Conservation (phyloP, 1,140 invertebrate genomes). For the Elymnias hypermnestra region DNA sequence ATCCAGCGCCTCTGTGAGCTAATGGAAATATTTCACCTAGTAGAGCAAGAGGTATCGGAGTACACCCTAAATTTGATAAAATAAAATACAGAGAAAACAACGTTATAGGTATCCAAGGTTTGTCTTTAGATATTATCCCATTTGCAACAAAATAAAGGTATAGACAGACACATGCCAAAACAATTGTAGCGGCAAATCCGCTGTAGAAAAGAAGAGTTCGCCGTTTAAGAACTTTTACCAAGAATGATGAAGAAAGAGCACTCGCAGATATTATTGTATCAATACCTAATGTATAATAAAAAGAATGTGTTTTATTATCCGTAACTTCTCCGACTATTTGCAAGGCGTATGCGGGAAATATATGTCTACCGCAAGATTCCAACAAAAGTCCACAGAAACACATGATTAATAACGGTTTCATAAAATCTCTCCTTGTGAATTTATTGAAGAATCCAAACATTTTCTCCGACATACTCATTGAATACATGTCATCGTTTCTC, state of each 20-base stretch:
- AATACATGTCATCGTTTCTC: neutral
- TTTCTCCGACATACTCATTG: neutral
- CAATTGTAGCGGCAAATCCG: constrained; percentile 33
- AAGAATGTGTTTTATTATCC: constrained; percentile 35
- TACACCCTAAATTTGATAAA: constrained; percentile 50
- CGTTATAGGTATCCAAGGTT: constrained; percentile 35
- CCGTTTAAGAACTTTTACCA: constrained; percentile 45
- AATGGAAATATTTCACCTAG: constrained; percentile 54
- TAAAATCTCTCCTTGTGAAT: constrained; percentile 46
- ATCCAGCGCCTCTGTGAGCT: constrained; percentile 41
- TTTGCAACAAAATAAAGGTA: constrained; percentile 34
- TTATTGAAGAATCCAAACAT: constrained; percentile 37
- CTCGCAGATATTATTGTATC: constrained; percentile 51
- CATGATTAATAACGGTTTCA: constrained; percentile 44
- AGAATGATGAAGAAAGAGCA: constrained; percentile 40
- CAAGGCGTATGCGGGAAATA: constrained; percentile 52
- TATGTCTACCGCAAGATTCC: constrained; percentile 49
- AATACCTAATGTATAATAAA: constrained; percentile 46
- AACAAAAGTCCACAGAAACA: constrained; percentile 34
- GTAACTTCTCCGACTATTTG: constrained; percentile 46
- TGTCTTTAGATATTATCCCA: constrained; percentile 31
- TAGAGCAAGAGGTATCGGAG: constrained; percentile 48
- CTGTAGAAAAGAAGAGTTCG: constrained; percentile 42
- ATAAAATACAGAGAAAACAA: constrained; percentile 49
- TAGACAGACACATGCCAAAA: constrained; percentile 31